Evolutionary conservation across 1,140 invertebrate species (phyloP), one percentile per base, ranked within the genome.

Genomic region (Pseudomyrmex concolor): DNA sequence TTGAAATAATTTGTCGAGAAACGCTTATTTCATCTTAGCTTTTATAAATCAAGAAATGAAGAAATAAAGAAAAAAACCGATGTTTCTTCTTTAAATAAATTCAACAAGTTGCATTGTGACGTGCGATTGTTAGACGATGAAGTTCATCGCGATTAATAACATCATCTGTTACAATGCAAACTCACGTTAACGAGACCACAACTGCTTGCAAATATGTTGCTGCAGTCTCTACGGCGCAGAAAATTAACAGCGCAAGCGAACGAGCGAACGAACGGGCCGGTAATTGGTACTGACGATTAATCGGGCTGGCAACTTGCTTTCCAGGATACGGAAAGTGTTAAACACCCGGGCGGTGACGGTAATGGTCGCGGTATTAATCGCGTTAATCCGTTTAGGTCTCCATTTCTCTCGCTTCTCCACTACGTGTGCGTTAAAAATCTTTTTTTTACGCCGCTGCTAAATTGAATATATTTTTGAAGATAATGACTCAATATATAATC

Each of bases 261-360:
- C 50, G 25, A 48, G 50, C 34, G 5, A 50, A 22, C 55, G 34
- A 34, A 34, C 5, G 34, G n/a, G 4, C 64, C 34, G 17, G 51
- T 72, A 87, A 85, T 87, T 87, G 74, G 12, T 60, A 54, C 55
- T 13, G 55, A 74, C 67, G 87, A 85, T 88, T 83, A 89, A 83
- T 76, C 51, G 62, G 51, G 59, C 59, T 55, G 59, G 55, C 66
- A 76, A 72, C 43, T 82, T 51, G 57, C 72, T 74, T 73, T 19
- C 34, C 64, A 80, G 19, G 10, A 51, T 55, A 45, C 50, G 57
- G 64, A 81, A 71, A 74, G 54, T 70, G 86, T 22, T 77, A 59
- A 87, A 87, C 13, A 50, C 43, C 43, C 22, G 10, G 25, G 19
- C n/a, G 7, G 15, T 4, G 43, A 43, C 19, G 62, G 25, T 72